Evolutionary conservation across 2,888 invertebrate genomes (phyloP).

Genomic region (Athrips mouffetella): DNA sequence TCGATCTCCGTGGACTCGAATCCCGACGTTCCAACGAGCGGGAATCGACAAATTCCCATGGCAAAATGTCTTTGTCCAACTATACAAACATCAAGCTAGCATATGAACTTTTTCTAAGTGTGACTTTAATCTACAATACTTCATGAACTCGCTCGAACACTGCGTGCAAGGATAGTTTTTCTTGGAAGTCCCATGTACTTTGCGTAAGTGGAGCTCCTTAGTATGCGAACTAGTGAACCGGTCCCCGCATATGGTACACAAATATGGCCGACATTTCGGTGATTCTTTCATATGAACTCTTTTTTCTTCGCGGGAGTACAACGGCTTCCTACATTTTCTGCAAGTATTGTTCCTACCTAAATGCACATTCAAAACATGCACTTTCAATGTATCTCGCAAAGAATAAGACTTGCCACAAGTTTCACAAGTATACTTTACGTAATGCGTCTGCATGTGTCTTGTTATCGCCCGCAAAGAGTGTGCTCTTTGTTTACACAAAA

Average conservation of each 20-base stretch:
- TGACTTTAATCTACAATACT: neutral
- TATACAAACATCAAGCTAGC: too few relatives aligned
- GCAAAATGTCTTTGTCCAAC: too few relatives aligned
- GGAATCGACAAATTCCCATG: too few relatives aligned
- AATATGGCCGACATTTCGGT: constrained; percentile 44
- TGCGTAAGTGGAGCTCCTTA: constrained; percentile 18
- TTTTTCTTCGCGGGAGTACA: constrained; percentile 42
- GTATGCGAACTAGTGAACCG: constrained; percentile 32
- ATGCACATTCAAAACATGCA: constrained; percentile 33
- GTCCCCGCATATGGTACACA: constrained; percentile 46
- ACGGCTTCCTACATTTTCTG: constrained; percentile 40
- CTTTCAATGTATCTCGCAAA: constrained; percentile 15
- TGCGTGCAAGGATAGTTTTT: constrained; percentile 36
- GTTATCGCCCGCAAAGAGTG: constrained; percentile 23
- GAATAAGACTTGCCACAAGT: constrained; percentile 25
- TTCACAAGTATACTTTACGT: constrained; percentile 25
- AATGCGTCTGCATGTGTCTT: constrained; percentile 27
- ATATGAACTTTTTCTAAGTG: neutral
- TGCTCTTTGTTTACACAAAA: constrained; percentile 22
- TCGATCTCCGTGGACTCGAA: too few relatives aligned
- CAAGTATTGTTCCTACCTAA: constrained; percentile 33
- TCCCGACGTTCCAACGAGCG: too few relatives aligned
- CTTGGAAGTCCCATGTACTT: constrained; percentile 30
- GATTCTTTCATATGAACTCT: constrained; percentile 39
- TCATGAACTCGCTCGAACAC: constrained; percentile 26